phyloP scores from a whole-genome alignment of 2,888 invertebrate species.

The Sialis lutaria region DNA sequence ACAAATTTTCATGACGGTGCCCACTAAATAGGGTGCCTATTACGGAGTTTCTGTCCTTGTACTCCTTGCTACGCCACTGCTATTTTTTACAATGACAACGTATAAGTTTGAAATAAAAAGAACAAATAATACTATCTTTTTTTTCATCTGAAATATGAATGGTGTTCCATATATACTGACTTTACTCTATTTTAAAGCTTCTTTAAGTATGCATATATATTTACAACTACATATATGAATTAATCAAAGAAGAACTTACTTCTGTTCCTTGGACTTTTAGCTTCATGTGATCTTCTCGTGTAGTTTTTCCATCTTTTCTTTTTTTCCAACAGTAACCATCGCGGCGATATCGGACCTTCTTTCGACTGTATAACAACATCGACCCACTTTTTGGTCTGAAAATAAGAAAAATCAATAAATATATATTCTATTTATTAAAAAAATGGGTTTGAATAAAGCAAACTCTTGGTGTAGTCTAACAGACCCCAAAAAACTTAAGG shows the following conservation, averaged over 20 bases:
- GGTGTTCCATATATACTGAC: too few species aligned
- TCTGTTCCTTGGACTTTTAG: slow-evolving; percentile 94
- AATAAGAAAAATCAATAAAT: slow-evolving; percentile 15
- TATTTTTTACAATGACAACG: too few species aligned
- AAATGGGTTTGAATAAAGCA: neutral
- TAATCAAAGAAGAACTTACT: slow-evolving; percentile 32
- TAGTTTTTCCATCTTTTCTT: slow-evolving; percentile 93
- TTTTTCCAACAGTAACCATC: slow-evolving; percentile 99
- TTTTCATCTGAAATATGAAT: neutral
- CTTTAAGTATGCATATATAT: neutral
- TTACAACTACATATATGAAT: neutral
- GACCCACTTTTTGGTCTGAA: slow-evolving; percentile 91
- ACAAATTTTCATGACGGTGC: too few species aligned
- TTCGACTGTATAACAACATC: slow-evolving; percentile 88
- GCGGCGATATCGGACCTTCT: slow-evolving; percentile 86
- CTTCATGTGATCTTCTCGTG: slow-evolving; percentile 98
- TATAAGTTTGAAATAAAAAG: too few species aligned
- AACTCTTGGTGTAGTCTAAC: too few species aligned
- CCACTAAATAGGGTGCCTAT: too few species aligned
- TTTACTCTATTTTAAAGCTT: too few species aligned
- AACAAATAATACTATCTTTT: neutral
- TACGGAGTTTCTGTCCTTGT: too few species aligned
- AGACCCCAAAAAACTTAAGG: too few species aligned
- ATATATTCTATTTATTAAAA: neutral
- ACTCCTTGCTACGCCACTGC: too few species aligned